These are phyloP conservation scores for Passerina amoena DNA, from an alignment of 2,113 vertebrate species.

Conservation along the genomic window DNA sequence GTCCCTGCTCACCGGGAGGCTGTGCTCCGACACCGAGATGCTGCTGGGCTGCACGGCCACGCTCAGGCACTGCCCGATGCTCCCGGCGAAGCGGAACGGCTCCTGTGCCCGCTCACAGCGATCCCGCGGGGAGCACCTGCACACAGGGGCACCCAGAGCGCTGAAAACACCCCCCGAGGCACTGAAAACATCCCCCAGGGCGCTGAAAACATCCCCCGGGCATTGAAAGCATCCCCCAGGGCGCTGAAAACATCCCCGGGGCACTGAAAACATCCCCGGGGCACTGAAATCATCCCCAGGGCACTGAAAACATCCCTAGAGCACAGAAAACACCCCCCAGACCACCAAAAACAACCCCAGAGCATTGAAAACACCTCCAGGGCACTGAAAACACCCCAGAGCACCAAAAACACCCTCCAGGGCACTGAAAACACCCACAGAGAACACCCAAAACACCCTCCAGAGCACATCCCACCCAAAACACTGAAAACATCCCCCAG, in stretches of 20 bases:
- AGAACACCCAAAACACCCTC: no score
- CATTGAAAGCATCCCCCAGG: no score
- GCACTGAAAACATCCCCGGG: neutral
- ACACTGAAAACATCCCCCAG: no score
- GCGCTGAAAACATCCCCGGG: no score
- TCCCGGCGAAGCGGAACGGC: conserved; percentile 87
- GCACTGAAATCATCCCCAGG: fast-evolving
- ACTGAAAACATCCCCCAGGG: neutral
- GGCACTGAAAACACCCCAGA: fast-evolving
- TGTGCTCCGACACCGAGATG: conserved; percentile 93
- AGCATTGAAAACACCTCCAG: fast-evolving
- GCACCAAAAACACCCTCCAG: no score
- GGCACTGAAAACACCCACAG: no score
- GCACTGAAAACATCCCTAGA: no score
- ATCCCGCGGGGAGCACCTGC: conserved; percentile 91
- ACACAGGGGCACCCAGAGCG: neutral
- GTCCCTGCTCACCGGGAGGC: conserved; percentile 73
- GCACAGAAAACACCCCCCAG: no score
- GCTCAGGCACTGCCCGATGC: conserved; percentile 87
- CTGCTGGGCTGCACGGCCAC: conserved; percentile 89
- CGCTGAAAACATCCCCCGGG: no score
- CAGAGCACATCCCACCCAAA: neutral
- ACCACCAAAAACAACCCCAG: no score
- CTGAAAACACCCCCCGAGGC: fast-evolving
- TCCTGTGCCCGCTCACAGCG: conserved; percentile 88